These are phyloP conservation scores for Smithornis capensis DNA, from an alignment of 2,113 vertebrate species.

Conservation along the genomic window DNA sequence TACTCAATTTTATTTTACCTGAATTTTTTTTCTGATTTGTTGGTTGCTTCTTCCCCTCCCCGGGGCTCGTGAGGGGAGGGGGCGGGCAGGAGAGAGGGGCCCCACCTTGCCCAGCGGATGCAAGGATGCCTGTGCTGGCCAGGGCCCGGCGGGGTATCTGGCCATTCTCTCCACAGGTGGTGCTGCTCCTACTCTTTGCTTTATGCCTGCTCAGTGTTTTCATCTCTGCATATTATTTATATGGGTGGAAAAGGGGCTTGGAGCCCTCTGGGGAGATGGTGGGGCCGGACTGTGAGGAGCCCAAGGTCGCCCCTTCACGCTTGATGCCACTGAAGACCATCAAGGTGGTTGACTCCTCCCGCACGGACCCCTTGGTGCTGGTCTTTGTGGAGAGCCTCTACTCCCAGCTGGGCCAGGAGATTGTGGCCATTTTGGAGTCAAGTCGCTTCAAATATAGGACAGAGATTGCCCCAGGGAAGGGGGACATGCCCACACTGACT, in stretches of 20 bases:
- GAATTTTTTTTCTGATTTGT: not conserved
- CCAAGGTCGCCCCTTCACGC: conserved; percentile 84
- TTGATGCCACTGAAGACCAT: conserved; percentile 83
- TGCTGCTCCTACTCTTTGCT: conserved; percentile 90
- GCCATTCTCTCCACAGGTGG: conserved; percentile 92
- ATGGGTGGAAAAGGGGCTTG: conserved; percentile 93
- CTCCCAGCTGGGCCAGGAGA: conserved; percentile 96
- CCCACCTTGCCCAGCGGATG: conserved; percentile 19
- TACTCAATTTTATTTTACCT: not conserved
- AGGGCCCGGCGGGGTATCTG: conserved; percentile 90
- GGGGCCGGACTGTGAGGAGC: conserved; percentile 82
- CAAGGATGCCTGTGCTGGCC: conserved; percentile 81
- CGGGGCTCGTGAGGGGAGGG: conserved; percentile 24
- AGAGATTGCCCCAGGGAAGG: conserved; percentile 94
- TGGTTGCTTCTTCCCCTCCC: conserved; percentile 52
- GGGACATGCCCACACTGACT: conserved; percentile 95
- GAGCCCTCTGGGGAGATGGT: conserved; percentile 85
- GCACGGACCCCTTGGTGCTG: conserved; percentile 91
- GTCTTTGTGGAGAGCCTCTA: conserved; percentile 98
- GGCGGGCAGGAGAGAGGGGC: conserved; percentile 55
- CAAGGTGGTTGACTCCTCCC: conserved; percentile 77
- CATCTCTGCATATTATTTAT: conserved; percentile 96
- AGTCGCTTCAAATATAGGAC: conserved; percentile 93
- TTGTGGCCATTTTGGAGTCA: conserved; percentile 95
- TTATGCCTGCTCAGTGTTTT: conserved; percentile 97